Evolutionary conservation across 2,888 invertebrate species (phyloP), one percentile per base, ranked within the genome.

Genomic region (Tipula confusa): DNA sequence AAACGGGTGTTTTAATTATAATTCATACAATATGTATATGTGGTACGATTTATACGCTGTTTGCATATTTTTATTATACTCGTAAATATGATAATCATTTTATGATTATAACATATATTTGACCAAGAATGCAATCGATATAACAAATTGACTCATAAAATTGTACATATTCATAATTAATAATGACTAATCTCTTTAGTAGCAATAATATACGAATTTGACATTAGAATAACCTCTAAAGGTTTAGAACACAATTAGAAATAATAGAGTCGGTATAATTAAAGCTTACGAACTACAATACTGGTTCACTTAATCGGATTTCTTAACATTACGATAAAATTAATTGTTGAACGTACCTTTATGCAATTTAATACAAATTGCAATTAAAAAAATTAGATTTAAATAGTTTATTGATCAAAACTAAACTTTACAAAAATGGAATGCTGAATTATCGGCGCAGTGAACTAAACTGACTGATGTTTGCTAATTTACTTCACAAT

Each of bases 141-240:
- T 9, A 43, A 43, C 43, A 15, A 43, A 43, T 43, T 5, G 15
- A 43, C 5, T 43, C 43, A 43, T 15, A 15, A 36, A 2, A 5
- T 33, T 3, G 11, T 6, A 43, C 0, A 15, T 15, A 43, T 15
- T 15, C 2, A 3, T 43, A 1, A 43, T 15, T 9, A 43, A 43
- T 5, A 18, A 64, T 64, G 24, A 64, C 9, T 64, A 24, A 64
- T 64, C 64, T 64, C 6, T 11, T n/a, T n/a, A n/a, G n/a, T n/a
- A n/a, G n/a, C n/a, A n/a, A 64, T 9, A 64, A 18, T 64, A 64
- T n/a, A 9, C 24, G 24, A 80, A n/a, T 80, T 29, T 80, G 80
- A 80, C 80, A 80, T 80, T 80, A 80, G 15, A 29, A 15, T 80
- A 29, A 80, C 80, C 80, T 80, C 29, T 80, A 43, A 29, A 80